phyloP scores from a whole-genome alignment of 2,113 vertebrate species.

The Antechinus flavipes region DNA sequence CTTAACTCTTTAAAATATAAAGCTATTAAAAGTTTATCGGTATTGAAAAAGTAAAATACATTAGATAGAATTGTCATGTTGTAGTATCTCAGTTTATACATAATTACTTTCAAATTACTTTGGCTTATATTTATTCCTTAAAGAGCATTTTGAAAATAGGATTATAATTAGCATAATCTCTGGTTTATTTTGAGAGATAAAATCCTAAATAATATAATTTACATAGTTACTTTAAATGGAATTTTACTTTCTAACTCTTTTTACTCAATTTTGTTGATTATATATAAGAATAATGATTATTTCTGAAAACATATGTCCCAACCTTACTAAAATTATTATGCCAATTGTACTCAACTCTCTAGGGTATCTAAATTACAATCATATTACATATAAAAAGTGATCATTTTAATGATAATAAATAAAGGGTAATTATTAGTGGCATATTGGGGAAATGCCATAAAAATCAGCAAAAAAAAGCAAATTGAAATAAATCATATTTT shows the following conservation, averaged over 20 bases:
- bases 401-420: background rate
- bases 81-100: background rate
- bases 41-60: background rate
- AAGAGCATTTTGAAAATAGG: background rate
- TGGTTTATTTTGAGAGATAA: background rate
- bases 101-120: background rate
- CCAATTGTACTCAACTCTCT: background rate
- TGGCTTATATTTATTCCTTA: background rate
- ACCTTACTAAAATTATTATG: background rate
- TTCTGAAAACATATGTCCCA: background rate
- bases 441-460: background rate
- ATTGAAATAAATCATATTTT: background rate
- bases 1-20: background rate
- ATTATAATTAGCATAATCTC: background rate
- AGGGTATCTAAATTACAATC: background rate
- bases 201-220: background rate
- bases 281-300: background rate
- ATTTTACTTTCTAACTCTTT: background rate
- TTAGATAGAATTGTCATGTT: background rate
- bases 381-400: background rate
- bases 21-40: background rate
- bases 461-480: background rate
- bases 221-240: background rate
- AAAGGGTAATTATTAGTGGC: background rate
- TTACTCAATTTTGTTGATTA: background rate